phyloP scores from a whole-genome alignment of 2,797 vertebrate species.

The Spatula versicolor region DNA sequence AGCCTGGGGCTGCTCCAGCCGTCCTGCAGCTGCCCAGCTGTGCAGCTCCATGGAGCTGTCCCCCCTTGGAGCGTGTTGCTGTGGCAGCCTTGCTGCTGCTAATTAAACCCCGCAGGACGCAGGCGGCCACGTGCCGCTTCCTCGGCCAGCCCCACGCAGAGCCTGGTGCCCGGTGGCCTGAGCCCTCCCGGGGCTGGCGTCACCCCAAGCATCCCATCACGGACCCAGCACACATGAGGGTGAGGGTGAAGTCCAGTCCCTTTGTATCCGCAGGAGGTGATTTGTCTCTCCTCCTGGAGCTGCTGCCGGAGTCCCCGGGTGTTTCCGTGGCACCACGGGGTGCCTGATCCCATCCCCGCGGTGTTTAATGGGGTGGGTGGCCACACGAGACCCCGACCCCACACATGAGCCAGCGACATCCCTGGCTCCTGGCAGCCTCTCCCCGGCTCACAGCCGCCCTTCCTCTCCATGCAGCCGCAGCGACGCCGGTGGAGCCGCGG shows the following conservation, averaged over 20 bases:
- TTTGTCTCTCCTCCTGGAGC: neutral
- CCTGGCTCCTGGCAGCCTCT: neutral
- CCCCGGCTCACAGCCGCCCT: neutral
- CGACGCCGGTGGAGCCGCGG: neutral
- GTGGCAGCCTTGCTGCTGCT: neutral
- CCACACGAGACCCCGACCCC: accelerated
- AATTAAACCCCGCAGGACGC: neutral
- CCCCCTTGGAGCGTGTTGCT: neutral
- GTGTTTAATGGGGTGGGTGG: neutral
- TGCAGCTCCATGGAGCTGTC: neutral
- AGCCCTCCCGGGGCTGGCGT: no score
- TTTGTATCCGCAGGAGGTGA: accelerated
- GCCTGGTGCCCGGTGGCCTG: no score
- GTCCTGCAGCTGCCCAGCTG: slow-evolving; percentile 26
- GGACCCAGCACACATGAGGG: accelerated
- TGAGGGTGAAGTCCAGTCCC: accelerated
- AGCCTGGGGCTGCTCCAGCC: neutral
- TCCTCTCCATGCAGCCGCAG: neutral
- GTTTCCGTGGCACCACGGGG: accelerated
- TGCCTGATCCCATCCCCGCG: neutral
- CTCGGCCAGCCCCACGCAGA: neutral
- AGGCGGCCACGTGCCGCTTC: neutral
- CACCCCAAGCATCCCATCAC: accelerated
- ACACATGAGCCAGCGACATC: accelerated
- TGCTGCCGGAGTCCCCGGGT: accelerated